phyloP scores from a whole-genome alignment of 2,113 vertebrate species.

The Anas platyrhynchos region DNA sequence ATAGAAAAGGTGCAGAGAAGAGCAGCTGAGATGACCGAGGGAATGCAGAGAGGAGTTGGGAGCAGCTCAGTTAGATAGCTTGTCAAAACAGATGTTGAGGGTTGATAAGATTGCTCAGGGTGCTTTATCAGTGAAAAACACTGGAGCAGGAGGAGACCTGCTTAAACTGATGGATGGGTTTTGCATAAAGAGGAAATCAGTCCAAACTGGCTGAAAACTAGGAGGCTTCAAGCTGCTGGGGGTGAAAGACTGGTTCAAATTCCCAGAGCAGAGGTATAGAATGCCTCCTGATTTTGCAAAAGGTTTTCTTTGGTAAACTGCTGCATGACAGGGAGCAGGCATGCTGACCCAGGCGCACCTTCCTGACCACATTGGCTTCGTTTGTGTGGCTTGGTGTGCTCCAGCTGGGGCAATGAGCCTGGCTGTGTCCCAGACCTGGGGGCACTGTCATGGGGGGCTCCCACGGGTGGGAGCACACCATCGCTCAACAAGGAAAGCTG shows the following conservation, averaged over 20 bases:
- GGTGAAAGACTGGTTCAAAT: not conserved
- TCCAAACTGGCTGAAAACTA: not conserved
- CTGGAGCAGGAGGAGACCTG: not conserved
- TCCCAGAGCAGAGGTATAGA: not conserved
- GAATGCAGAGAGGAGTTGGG: not conserved
- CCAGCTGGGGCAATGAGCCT: not conserved
- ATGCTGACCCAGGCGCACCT: not conserved
- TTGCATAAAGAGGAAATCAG: not conserved
- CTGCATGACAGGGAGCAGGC: not conserved
- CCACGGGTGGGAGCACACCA: not conserved
- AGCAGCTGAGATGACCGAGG: not conserved
- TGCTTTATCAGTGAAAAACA: not conserved
- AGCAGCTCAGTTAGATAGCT: not conserved
- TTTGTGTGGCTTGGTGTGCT: not conserved
- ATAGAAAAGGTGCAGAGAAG: not conserved
- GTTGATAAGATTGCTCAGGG: not conserved
- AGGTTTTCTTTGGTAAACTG: not conserved
- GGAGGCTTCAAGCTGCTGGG: not conserved
- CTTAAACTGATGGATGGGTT: not conserved
- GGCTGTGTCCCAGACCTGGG: not conserved
- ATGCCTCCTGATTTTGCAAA: not conserved
- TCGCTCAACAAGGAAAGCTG: not conserved
- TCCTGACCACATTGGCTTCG: rapidly evolving
- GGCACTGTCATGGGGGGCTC: not conserved
- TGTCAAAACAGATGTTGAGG: not conserved